Evolutionary conservation across 2,113 vertebrate genomes (phyloP).

Genomic region (Seriola quinqueradiata): DNA sequence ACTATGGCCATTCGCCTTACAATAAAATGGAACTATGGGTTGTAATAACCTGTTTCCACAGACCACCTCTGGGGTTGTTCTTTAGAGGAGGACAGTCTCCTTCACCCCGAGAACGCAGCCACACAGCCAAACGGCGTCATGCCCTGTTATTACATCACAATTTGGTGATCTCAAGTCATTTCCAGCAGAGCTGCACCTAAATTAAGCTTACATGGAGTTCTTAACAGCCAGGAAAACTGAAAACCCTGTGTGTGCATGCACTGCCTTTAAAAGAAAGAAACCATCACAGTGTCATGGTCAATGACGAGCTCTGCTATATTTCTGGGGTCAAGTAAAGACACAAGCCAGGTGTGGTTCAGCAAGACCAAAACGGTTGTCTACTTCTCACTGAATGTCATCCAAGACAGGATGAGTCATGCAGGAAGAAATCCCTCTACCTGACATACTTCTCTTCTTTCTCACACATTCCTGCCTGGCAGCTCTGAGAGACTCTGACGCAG

Average conservation of each 20-base stretch:
- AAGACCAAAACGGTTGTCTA: constrained; percentile 31
- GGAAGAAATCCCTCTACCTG: constrained; percentile 49
- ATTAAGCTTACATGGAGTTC: neutral
- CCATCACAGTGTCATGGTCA: neutral
- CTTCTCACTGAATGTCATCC: constrained; percentile 45
- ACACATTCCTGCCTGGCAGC: constrained; percentile 38
- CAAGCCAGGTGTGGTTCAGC: constrained; percentile 41
- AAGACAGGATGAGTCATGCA: constrained; percentile 55
- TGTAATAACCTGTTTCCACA: neutral
- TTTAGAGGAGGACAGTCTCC: neutral
- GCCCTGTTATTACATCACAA: neutral
- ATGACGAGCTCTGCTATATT: constrained; percentile 16
- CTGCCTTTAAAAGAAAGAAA: constrained; percentile 1
- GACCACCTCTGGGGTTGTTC: neutral
- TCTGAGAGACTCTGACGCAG: constrained; percentile 48
- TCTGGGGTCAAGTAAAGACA: constrained; percentile 18
- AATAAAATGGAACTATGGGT: neutral
- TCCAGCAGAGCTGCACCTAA: neutral
- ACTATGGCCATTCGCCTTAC: neutral
- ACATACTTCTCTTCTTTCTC: constrained; percentile 49
- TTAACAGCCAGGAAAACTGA: neutral
- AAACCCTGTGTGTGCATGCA: neutral
- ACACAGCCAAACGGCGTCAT: neutral
- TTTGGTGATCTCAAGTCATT: neutral
- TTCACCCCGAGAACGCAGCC: no score